Evolutionary conservation across 53 echinoderm and acorn worm species (phyloP), one percentile per base, ranked within the genome.

Genomic region (Pentamera pediparva): DNA sequence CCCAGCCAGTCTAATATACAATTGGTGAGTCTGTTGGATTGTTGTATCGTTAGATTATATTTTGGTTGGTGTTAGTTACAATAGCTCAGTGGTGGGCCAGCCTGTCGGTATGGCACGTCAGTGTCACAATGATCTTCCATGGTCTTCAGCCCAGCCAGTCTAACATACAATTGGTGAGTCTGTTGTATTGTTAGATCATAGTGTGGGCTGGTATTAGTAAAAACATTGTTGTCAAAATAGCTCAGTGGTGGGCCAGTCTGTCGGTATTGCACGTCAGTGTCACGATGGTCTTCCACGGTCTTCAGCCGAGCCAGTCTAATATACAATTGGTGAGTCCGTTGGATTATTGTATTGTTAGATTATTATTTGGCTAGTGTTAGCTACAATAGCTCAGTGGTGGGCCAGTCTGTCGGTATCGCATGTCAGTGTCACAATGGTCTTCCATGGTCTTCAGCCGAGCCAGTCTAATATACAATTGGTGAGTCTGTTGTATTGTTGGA

Each of bases 351-450:
- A n/a, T n/a, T n/a, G n/a, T n/a, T n/a, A n/a, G n/a, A n/a, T n/a
- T n/a, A n/a, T n/a, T n/a, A n/a, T n/a, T n/a, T n/a, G n/a, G n/a
- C n/a, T n/a, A n/a, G n/a, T n/a, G n/a, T n/a, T n/a, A n/a, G 76
- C 91, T 39, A 82, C 83, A 22, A 75, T 96, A 4, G 98, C 88
- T 31, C 92, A 96, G 78, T 96, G 98, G 91, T 91, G 98, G 98
- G 91, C 98, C 32, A 91, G 88, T 56, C 61, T 61, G 17, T 31
- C 61, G 12, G 33, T 31, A 52, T 85, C 88, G 0, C 79, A 74
- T 58, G 78, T 96, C 60, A 88, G 81, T 48, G 88, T 85, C 74
- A 81, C 65, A 35, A 72, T 96, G 62, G 63, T 82, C 37, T 96
- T 96, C 78, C 98, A 96, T 61, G 88, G 98, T 1, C 57, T 96